A percentile compares a stretch with the other conserved stretches of the same genome.
Conservation (phyloP, 2,888 invertebrate genomes). For the Limnephilus auricula region DNA sequence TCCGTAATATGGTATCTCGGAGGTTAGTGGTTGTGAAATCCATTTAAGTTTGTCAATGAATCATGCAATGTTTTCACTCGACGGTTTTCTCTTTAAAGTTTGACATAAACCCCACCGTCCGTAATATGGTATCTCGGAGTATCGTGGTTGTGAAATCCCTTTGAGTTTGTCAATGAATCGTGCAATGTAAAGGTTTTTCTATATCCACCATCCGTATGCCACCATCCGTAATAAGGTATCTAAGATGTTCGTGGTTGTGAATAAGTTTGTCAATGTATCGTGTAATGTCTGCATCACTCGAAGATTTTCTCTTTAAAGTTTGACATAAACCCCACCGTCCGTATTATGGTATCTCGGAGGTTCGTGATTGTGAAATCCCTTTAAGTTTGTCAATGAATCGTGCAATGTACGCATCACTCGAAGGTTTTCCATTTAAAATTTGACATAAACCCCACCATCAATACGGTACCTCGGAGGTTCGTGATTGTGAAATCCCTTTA, state of each 20-base stretch:
- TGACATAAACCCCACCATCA: not conserved
- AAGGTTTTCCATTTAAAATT: not conserved
- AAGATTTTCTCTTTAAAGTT: not conserved
- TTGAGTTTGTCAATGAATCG: not conserved
- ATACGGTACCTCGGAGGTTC: conserved; percentile 3
- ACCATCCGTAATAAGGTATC: no score
- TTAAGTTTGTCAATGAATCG: not conserved
- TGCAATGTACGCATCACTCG: not conserved
- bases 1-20: no score
- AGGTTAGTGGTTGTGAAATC: no score
- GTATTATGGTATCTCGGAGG: conserved; percentile 37
- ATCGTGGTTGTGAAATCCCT: conserved; percentile 64
- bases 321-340: not conserved
- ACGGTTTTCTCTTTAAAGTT: no score
- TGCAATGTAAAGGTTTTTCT: no score
- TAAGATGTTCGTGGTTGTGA: conserved; percentile 64
- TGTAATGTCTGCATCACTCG: no score
- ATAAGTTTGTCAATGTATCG: not conserved
- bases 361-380: conserved; percentile 64
- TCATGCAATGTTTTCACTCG: no score
- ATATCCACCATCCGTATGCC: no score
- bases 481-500: conserved; percentile 65
- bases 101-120: no score
- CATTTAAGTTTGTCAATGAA: no score
- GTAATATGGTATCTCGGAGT: no score